phyloP scores from a whole-genome alignment of 2,888 invertebrate species.

The Bibio marci region DNA sequence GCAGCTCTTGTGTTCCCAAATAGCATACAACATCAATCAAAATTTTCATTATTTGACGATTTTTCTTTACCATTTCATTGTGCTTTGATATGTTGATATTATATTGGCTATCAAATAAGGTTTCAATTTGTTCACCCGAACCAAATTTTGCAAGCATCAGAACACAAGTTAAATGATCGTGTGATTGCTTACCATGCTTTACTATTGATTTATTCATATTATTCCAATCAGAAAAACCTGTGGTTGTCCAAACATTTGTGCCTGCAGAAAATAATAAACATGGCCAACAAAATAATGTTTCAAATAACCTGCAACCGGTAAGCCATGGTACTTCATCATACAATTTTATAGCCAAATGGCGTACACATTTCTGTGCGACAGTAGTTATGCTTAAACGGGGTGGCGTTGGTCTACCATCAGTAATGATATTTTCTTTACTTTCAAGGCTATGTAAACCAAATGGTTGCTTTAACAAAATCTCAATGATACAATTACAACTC shows the following conservation, averaged over 20 bases:
- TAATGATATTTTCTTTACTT: no score
- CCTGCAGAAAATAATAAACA: no score
- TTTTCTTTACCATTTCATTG: conserved; percentile 13
- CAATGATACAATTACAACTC: no score
- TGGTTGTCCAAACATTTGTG: not conserved
- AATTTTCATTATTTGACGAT: conserved; percentile 11
- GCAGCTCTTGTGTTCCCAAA: conserved; percentile 10
- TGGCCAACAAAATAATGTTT: no score
- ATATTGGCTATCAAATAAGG: not conserved
- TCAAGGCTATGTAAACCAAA: no score
- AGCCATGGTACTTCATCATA: no score
- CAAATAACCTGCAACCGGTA: no score
- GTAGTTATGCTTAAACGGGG: no score
- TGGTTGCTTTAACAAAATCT: no score
- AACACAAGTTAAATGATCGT: not conserved
- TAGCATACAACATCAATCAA: conserved; percentile 9
- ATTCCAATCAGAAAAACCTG: conserved; percentile 1
- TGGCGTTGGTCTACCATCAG: no score
- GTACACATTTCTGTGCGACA: no score
- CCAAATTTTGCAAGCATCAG: not conserved
- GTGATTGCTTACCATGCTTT: not conserved
- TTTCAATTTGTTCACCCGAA: not conserved
- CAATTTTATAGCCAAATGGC: no score
- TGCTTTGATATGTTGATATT: conserved; percentile 5
- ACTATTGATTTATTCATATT: not conserved